Base-by-base conservation (phyloP, 2,113 vertebrate genomes). In the Rissa tridactyla region DNA sequence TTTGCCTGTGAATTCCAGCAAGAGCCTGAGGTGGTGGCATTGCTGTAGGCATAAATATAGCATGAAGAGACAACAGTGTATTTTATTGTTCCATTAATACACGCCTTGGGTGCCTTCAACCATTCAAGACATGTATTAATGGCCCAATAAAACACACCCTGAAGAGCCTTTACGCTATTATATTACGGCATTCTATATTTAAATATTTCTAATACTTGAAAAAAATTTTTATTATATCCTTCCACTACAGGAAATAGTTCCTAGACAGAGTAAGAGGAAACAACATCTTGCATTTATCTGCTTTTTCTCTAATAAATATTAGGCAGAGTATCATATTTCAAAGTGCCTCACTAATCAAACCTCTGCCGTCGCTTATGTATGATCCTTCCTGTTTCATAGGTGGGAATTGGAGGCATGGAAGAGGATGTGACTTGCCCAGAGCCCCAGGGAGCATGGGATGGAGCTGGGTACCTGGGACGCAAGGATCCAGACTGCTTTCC, bases 1-100 rank as follows among this genome's bases (percentile, higher is more conserved):
- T 84, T 92, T 89, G 93, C 89, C 82, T 92, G 76, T 96, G 93
- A 93, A 88, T 96, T 97, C 88, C 82, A 92, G 79, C 40, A 93
- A 88, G 95, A 92, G 83, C 95, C 92, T 86, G 92, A 85, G 93
- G 84, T 93, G 78, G 95, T 97, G 92, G 90, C 93, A 90, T 95
- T 19, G 82, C 94, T 96, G 55, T 80, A 95, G 96, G 96, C 95
- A 97, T 98, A 97, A 97, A 97, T 97, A 96, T 21, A 87, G 96
- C 94, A 95, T 62, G 86, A 97, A 97, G 96, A 98, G 95, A 97
- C 96, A 98, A 97, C 95, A 95, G 89, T 96, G 90, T 97, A 94
- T 98, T 97, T 98, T 97, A 97, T 97, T 97, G 95, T 97, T 97
- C 96, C 86, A 97, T 97, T 97, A 97, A 97, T 96, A 97, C 87